Evolutionary conservation across 2,888 invertebrate genomes (phyloP).

Genomic region (Flexamia atlantica): DNA sequence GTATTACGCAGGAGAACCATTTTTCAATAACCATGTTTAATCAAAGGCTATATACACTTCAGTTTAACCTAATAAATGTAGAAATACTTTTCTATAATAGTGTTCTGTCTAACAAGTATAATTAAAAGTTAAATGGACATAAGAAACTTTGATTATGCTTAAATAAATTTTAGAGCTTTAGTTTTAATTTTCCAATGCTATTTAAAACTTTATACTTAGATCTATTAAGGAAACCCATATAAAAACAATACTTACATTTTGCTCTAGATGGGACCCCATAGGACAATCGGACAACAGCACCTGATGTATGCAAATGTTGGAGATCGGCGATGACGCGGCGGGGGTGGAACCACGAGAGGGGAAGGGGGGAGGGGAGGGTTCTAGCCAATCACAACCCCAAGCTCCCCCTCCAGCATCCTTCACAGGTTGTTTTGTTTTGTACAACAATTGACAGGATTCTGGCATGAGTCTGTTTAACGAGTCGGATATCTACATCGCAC

Average conservation of each 20-base stretch:
- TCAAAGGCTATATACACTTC: too few relatives aligned
- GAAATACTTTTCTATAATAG: too few relatives aligned
- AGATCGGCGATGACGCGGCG: slow-evolving; percentile 31
- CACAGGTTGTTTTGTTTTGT: slow-evolving; percentile 58
- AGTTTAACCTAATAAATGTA: too few relatives aligned
- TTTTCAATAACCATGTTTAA: too few relatives aligned
- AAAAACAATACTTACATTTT: slow-evolving; percentile 51
- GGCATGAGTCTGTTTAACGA: slow-evolving; percentile 43
- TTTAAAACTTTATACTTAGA: too few relatives aligned
- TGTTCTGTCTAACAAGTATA: too few relatives aligned
- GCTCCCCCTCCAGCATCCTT: slow-evolving; percentile 38
- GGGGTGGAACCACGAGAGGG: slow-evolving; percentile 61
- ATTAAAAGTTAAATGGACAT: too few relatives aligned
- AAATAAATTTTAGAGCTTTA: too few relatives aligned
- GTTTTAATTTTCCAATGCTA: too few relatives aligned
- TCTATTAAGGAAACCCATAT: too few relatives aligned
- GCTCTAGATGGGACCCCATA: slow-evolving; percentile 50
- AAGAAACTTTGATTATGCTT: too few relatives aligned
- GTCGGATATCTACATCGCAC: slow-evolving; percentile 39
- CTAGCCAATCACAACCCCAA: slow-evolving; percentile 66
- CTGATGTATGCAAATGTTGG: slow-evolving; percentile 57
- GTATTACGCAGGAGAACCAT: too few relatives aligned
- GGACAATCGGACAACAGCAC: slow-evolving; percentile 22
- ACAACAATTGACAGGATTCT: slow-evolving; percentile 57
- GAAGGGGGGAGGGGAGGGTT: slow-evolving; percentile 64